Evolutionary conservation across 37 sponge, comb jelly and placozoan genomes (phyloP), one percentile per base, ranked within the genome.

Genomic region (Agelas oroides): DNA sequence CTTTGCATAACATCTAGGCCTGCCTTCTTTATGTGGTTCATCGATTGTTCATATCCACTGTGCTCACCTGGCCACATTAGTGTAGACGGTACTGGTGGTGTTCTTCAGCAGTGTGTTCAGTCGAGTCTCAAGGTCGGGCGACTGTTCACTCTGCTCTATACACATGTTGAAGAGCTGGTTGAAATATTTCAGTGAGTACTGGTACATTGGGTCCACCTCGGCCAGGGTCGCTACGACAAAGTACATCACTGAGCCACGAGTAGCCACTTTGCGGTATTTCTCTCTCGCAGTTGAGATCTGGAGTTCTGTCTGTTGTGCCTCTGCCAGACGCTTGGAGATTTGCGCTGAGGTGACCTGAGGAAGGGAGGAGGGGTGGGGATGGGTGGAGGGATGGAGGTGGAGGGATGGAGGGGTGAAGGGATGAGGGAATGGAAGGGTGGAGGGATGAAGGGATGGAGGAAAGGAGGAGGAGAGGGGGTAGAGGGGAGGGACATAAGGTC

Each of bases 131-230:
- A 99, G 87, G 46, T 93, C 97, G 0, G 75, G 39, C 1, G 96
- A 88, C 65, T 87, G 88, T 64, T 95, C 96, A 74, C 97, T 95
- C 53, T 83, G 92, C 84, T 99, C 97, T 59, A 99, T 99, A 59
- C 98, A 97, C 24, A 53, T 63, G 41, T 93, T 97, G 81, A 99
- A 99, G 34, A 97, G 71, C 76, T 92, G 88, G 59, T 78, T 96
- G 91, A 99, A 99, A 71, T 97, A 99, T 78, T 99, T 97, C 52
- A 99, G 94, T 21, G 99, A 99, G 91, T 88, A 99, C 78, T 99
- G 99, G 89, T 99, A 99, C 99, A 99, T 99, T 0, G 99, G 97
- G 72, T 99, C 99, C 14, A 99, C 90, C 61, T 97, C 97, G 53
- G 96, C 94, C 76, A 99, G 82, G 0, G 82, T 88, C 19, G 99